These are phyloP conservation scores for Harpagoxenus sublaevis DNA, from an alignment of 2,888 invertebrate genomes.

Conservation along the genomic window DNA sequence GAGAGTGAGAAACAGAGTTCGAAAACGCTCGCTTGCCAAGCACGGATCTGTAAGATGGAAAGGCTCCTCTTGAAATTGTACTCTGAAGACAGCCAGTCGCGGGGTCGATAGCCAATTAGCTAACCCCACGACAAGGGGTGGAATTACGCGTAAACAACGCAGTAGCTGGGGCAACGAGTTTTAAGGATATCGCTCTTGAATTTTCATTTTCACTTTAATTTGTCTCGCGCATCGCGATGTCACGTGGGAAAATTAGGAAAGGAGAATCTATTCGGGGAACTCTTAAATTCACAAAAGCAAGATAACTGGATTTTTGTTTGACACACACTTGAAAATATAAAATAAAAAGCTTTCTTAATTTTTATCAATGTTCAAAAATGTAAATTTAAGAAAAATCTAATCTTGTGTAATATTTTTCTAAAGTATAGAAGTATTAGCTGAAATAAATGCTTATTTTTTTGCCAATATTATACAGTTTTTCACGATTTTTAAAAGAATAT, in stretches of 20 bases:
- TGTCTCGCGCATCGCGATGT: constrained; percentile 41
- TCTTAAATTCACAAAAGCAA: neutral
- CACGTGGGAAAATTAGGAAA: constrained; percentile 52
- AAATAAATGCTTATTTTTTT: too few species aligned
- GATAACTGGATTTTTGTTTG: neutral
- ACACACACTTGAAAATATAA: neutral
- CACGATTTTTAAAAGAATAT: neutral
- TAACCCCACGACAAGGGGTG: constrained; percentile 71
- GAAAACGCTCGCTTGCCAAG: constrained; percentile 34
- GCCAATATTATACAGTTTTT: neutral
- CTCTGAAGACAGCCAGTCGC: constrained; percentile 60
- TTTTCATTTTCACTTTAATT: constrained; percentile 70
- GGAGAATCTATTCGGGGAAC: neutral
- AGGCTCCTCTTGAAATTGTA: constrained; percentile 63
- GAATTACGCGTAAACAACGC: constrained; percentile 73
- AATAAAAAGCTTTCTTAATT: neutral
- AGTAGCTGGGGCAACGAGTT: constrained; percentile 72
- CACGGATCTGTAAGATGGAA: constrained; percentile 23
- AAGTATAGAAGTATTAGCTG: neutral
- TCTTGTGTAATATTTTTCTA: neutral
- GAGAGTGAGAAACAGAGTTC: constrained; percentile 47
- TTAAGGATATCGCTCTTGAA: constrained; percentile 65
- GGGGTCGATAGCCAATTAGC: constrained; percentile 75
- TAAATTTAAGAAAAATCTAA: neutral
- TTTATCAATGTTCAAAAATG: constrained; percentile 5